These are phyloP conservation scores for Halisarca cf. caerulea DNA, from an alignment of 37 sponge, comb jelly and placozoan species.

Conservation along the genomic window DNA sequence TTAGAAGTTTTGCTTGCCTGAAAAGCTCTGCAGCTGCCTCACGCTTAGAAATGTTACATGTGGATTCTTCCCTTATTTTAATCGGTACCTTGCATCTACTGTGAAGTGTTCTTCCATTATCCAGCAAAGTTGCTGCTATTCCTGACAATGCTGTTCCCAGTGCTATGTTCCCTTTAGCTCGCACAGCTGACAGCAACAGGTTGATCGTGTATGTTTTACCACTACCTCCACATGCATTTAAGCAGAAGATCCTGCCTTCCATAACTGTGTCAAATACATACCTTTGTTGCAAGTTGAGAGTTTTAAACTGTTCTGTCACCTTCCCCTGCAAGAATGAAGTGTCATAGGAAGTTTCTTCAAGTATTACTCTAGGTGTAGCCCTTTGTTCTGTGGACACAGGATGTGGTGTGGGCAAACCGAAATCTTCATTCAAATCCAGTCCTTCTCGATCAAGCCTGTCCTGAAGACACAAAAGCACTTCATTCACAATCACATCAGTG, in stretches of 20 bases:
- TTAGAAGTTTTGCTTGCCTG: neutral
- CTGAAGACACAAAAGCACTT: too few species aligned
- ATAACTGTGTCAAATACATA: neutral
- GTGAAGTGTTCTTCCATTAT: constrained; percentile 33
- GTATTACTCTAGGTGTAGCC: neutral
- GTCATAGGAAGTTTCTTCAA: neutral
- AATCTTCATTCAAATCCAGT: too few species aligned
- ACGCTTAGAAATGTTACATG: neutral
- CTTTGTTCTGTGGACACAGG: neutral
- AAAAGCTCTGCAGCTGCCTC: neutral
- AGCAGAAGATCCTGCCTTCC: constrained; percentile 1
- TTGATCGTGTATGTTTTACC: constrained; percentile 53
- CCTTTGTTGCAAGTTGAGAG: neutral
- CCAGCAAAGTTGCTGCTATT: constrained; percentile 31
- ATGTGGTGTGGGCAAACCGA: too few species aligned
- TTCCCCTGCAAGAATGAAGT: neutral
- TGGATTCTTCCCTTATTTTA: neutral
- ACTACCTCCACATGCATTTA: constrained; percentile 34
- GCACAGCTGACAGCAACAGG: constrained; percentile 7
- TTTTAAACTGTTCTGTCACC: neutral
- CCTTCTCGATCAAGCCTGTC: too few species aligned
- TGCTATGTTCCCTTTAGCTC: constrained; percentile 21
- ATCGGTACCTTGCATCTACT: neutral
- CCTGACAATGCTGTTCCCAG: constrained; percentile 39
- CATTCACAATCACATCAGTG: too few species aligned